Percentiles rank a stretch among this genome's conserved stretches.
Evolutionary conservation across 2,797 vertebrate species (phyloP).

Genomic region (Protosalanx chinensis): DNA sequence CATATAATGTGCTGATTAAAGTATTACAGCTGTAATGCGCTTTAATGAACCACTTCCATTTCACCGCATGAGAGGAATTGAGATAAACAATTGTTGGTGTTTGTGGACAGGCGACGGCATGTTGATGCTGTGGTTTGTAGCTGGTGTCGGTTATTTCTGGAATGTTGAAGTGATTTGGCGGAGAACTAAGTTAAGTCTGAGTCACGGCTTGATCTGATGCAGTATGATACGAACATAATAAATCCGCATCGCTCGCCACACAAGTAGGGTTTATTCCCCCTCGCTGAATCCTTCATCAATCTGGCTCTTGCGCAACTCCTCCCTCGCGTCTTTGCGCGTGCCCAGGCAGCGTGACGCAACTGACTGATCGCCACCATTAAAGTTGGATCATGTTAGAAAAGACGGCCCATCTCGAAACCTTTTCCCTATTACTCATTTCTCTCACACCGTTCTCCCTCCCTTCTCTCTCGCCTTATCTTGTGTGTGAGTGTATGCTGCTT

Average conservation of each 20-base stretch:
- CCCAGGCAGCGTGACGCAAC: slow-evolving; percentile 24
- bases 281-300: slow-evolving; percentile 48
- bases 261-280: slow-evolving; percentile 41
- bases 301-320: slow-evolving; percentile 41
- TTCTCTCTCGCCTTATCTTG: neutral
- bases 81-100: neutral
- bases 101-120: neutral
- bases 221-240: slow-evolving; percentile 39
- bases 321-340: slow-evolving; percentile 4
- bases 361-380: slow-evolving; percentile 37
- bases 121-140: neutral
- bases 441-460: neutral
- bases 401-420: neutral
- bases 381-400: slow-evolving; percentile 25
- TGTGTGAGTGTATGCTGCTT: neutral
- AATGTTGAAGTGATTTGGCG: neutral
- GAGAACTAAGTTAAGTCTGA: slow-evolving; percentile 4
- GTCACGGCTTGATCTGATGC: slow-evolving; percentile 27
- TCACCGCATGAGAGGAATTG: neutral
- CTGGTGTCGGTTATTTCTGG: neutral
- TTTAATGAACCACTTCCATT: neutral
- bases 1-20: slow-evolving; percentile 9
- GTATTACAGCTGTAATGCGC: neutral
- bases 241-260: slow-evolving; percentile 29
- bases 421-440: neutral